Conservation (phyloP, 2,888 invertebrate species). For the Eupeodes latifasciatus region DNA sequence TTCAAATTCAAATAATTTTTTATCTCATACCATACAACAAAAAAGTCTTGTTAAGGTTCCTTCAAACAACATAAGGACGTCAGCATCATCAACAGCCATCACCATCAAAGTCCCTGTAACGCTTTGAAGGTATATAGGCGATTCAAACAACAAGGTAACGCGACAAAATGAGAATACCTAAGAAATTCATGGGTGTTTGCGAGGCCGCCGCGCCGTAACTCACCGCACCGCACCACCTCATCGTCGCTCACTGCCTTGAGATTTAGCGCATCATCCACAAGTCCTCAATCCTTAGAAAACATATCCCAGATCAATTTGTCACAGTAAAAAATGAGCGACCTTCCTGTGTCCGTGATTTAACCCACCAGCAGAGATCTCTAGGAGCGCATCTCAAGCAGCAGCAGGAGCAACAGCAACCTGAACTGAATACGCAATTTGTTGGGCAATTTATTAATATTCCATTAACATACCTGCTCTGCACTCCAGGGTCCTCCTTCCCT, state of each 20-base stretch:
- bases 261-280: slow-evolving; percentile 25
- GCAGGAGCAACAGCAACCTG: slow-evolving; percentile 78
- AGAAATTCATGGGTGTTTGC: slow-evolving; percentile 51
- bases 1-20: slow-evolving; percentile 58
- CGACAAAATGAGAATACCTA: slow-evolving; percentile 47
- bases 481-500: slow-evolving; percentile 21
- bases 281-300: slow-evolving; percentile 47
- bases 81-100: neutral
- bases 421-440: slow-evolving; percentile 80
- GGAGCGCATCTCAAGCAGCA: slow-evolving; percentile 49
- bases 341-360: slow-evolving; percentile 60
- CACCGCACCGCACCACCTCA: neutral
- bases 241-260: slow-evolving; percentile 16
- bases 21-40: slow-evolving; percentile 18
- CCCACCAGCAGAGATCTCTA: slow-evolving; percentile 52
- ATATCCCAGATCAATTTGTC: slow-evolving; percentile 74
- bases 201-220: slow-evolving; percentile 49
- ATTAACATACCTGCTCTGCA: slow-evolving; percentile 78
- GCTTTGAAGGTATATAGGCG: neutral
- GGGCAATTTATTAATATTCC: slow-evolving; percentile 81
- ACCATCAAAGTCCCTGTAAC: neutral
- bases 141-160: neutral
- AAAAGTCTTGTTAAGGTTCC: slow-evolving; percentile 19
- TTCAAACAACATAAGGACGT: slow-evolving; percentile 37
- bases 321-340: slow-evolving; percentile 71